Base-by-base conservation (phyloP, 2,888 invertebrate species). In the Caenorhabditis japonica region DNA sequence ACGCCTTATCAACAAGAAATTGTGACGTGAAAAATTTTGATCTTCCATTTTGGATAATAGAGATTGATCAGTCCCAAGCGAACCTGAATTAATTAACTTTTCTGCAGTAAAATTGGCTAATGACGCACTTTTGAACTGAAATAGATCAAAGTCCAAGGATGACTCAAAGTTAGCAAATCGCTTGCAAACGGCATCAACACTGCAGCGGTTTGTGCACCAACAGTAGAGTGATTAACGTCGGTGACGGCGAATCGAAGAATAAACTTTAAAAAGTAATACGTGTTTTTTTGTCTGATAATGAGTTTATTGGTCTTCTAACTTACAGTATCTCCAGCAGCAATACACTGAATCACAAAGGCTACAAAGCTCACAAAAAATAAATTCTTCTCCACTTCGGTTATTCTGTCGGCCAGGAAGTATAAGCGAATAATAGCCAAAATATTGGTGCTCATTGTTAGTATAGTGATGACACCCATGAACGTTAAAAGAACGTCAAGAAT, bases 61-160 rank as follows among this genome's bases (percentile, higher is more conserved):
- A 15, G 12, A 5, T 30, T 33, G 27, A 49, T 10, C 62, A 62
- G 39, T 33, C 52, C 52, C 12, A 27, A 1, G 30, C 61, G 70
- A 5, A 47, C 55, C 69, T 69, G 44, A 51, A 70, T 34, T 38
- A 21, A 12, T n/a, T 30, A n/a, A 4, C 8, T 38, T 0, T 10
- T n/a, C n/a, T 23, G 15, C 21, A n/a, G 38, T 33, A 19, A 34
- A 1, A 7, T 19, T 4, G 12, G 5, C 12, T 0, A 27, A 27
- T 30, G 23, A 36, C 49, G 33, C 12, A 72, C 71, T 36, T 58
- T 56, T 34, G 66, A 49, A 47, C 70, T 66, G 43, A 73, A 74
- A 36, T 53, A 56, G 12, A 76, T 33, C 10, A 76, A 27, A n/a
- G 62, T 60, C 62, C 70, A 71, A 13, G 74, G 76, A 47, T 68